Conservation (phyloP, 2,113 vertebrate genomes). For the Phodopus roborovskii region DNA sequence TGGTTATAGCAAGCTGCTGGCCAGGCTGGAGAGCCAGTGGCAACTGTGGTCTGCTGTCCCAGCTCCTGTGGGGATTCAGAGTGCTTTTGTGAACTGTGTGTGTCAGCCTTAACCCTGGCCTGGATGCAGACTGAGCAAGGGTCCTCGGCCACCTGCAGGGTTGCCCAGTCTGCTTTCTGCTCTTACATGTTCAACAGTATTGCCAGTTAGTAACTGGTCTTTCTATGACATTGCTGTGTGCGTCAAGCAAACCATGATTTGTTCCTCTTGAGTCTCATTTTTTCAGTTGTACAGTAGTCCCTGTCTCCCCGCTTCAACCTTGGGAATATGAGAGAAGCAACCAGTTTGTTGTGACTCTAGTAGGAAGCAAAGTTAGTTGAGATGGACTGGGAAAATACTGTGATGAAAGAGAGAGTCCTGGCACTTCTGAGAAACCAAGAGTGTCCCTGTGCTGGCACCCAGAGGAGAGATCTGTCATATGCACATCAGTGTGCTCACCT, state of each 20-base stretch:
- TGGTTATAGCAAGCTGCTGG: neutral
- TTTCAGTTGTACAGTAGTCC: neutral
- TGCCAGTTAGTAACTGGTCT: neutral
- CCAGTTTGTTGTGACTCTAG: neutral
- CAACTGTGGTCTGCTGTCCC: neutral
- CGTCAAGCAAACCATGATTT: neutral
- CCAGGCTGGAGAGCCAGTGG: neutral
- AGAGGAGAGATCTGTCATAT: neutral
- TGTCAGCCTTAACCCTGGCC: neutral
- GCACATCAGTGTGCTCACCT: neutral
- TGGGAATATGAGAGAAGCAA: neutral
- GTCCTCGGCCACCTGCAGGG: neutral
- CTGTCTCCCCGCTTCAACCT: neutral
- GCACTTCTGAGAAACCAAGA: neutral
- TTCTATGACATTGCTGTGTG: neutral
- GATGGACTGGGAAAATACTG: neutral
- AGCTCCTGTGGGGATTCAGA: neutral
- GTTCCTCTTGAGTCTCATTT: neutral
- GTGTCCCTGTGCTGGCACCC: neutral
- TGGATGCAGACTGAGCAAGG: neutral
- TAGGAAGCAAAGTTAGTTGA: neutral
- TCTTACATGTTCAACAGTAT: neutral
- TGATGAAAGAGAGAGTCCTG: neutral
- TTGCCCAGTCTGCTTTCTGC: neutral
- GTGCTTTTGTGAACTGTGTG: neutral